phyloP scores from a whole-genome alignment of 2,113 vertebrate species.

The Sapajus apella region DNA sequence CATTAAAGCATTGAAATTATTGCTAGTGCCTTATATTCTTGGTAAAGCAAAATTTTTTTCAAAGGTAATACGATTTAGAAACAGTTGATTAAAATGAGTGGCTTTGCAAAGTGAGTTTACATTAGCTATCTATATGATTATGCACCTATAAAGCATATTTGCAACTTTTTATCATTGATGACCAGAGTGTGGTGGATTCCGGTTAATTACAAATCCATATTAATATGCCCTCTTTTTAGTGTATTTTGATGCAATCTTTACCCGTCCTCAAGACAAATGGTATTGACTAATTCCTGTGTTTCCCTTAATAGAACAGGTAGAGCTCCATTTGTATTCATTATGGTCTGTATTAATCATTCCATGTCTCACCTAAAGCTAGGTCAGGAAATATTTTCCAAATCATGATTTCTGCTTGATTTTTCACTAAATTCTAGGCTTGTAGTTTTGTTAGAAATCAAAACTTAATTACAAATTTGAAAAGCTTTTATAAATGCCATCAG shows the following conservation, averaged over 20 bases:
- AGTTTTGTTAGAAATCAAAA: slow-evolving; percentile 23
- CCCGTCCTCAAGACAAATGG: slow-evolving; percentile 67
- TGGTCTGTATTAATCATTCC: slow-evolving; percentile 51
- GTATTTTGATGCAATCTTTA: slow-evolving; percentile 46
- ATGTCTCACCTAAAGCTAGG: slow-evolving; percentile 46
- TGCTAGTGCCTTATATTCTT: neutral
- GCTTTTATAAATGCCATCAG: neutral
- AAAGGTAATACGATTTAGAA: neutral
- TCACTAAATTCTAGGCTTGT: neutral
- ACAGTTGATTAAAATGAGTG: neutral
- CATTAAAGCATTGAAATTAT: neutral
- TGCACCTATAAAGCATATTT: neutral
- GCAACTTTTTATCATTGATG: neutral
- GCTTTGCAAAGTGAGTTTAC: neutral
- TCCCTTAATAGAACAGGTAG: slow-evolving; percentile 60
- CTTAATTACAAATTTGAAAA: neutral
- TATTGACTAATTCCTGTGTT: slow-evolving; percentile 60
- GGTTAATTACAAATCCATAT: slow-evolving; percentile 31
- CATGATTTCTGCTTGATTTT: slow-evolving; percentile 55
- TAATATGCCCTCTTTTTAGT: slow-evolving; percentile 24
- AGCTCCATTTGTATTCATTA: slow-evolving; percentile 72
- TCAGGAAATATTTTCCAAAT: slow-evolving; percentile 52
- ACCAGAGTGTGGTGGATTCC: neutral
- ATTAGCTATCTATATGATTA: neutral
- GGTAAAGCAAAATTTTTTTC: neutral